phyloP scores from a whole-genome alignment of 2,113 vertebrate species.

The Larimichthys crocea region DNA sequence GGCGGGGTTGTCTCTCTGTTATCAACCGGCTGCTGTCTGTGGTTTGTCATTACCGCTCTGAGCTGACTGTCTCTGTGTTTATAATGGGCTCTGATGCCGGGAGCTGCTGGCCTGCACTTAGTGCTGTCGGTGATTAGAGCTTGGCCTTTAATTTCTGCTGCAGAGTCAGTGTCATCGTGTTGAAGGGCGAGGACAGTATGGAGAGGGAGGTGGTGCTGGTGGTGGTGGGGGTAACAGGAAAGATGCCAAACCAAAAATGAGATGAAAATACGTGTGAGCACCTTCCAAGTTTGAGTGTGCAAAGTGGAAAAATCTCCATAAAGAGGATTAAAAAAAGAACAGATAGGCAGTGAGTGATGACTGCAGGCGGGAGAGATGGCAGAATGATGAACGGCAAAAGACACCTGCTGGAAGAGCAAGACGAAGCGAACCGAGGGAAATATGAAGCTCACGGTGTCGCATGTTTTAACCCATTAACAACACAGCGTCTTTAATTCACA shows the following conservation, averaged over 20 bases:
- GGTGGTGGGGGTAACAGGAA: too few relatives aligned
- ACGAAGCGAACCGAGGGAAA: neutral
- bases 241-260: neutral
- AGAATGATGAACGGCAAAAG: slow-evolving; percentile 18
- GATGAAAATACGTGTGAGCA: neutral
- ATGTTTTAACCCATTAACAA: neutral
- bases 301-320: neutral
- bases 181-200: neutral
- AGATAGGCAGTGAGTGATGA: slow-evolving; percentile 18
- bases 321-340: neutral
- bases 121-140: slow-evolving; percentile 37
- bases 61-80: slow-evolving; percentile 27
- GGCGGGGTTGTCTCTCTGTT: slow-evolving; percentile 13
- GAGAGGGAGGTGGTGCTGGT: neutral
- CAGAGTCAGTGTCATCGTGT: slow-evolving; percentile 19
- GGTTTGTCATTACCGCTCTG: slow-evolving; percentile 43
- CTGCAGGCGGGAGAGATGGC: slow-evolving; percentile 1
- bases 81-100: slow-evolving; percentile 49
- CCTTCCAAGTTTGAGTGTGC: neutral
- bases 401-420: neutral
- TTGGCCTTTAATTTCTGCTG: slow-evolving; percentile 32
- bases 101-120: slow-evolving; percentile 36
- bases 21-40: slow-evolving; percentile 26
- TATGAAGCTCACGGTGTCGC: neutral
- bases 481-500: neutral